Base-by-base conservation (phyloP, 2,113 vertebrate species). In the Condylura cristata region DNA sequence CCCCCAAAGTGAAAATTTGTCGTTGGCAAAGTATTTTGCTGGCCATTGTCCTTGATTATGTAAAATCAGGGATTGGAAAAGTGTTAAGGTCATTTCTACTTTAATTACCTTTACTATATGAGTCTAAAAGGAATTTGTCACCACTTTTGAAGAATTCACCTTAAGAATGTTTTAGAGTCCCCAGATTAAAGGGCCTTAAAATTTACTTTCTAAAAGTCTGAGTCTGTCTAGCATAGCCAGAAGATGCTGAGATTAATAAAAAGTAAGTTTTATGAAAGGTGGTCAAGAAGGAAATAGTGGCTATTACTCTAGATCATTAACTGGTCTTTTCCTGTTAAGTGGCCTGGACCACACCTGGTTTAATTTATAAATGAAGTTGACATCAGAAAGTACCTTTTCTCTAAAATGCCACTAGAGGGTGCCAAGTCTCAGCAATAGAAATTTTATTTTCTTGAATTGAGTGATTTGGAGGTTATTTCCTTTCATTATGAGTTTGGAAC, bases 361-460 rank as follows among this genome's bases (percentile, higher is more conserved):
- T 37, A 20, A 4, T 93, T 58, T 95, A 5, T 34, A 34, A 34
- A 10, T 41, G 24, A 34, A n/a, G 28, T 66, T 93, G 32, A 68
- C 51, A 8, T 58, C 18, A 34, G 8, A 87, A 90, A 65, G 68
- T 80, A 41, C 58, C 46, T 91, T 90, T 90, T 72, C 68, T 90
- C 58, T 58, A 41, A 70, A 86, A 9, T 85, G 9, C 90, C 96
- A 51, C 93, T 94, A 95, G 95, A 97, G 97, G 94, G 63, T 74
- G 56, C 65, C 68, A 53, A 13, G 58, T 87, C 44, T 78, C 51
- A 79, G 16, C 87, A 86, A 13, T 1, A 92, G 60, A 30, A 89
- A 72, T 53, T 53, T 71, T 1, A 46, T 66, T 60, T 70, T 90
- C 68, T 87, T 63, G 8, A 92, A 90, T 82, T 82, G 75, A 58